phyloP scores from a whole-genome alignment of 2,113 vertebrate genomes.

The Meriones unguiculatus region DNA sequence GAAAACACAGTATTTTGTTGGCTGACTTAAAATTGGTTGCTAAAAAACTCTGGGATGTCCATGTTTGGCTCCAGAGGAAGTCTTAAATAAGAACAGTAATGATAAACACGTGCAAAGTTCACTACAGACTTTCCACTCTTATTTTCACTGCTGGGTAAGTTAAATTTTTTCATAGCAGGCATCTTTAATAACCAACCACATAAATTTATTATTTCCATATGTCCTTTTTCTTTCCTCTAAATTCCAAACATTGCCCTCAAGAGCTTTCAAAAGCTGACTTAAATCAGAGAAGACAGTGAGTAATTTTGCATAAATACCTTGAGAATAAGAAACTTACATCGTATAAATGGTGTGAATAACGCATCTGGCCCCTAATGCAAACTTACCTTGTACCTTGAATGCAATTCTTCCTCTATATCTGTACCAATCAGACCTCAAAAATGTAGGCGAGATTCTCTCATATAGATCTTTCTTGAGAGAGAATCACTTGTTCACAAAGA shows the following conservation, averaged over 20 bases:
- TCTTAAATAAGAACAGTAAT: slow-evolving; percentile 61
- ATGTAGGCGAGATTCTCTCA: background rate
- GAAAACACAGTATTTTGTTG: background rate
- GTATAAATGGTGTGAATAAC: slow-evolving; percentile 64
- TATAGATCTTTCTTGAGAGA: background rate
- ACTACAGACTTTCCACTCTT: background rate
- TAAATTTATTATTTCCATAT: slow-evolving; percentile 79
- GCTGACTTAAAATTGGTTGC: background rate
- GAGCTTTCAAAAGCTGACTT: slow-evolving; percentile 67
- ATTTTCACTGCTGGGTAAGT: slow-evolving; percentile 6
- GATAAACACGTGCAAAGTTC: slow-evolving; percentile 57
- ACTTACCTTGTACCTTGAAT: slow-evolving; percentile 29
- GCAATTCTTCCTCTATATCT: slow-evolving; percentile 18
- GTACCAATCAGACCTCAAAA: slow-evolving; percentile 5
- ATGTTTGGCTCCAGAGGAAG: slow-evolving; percentile 43
- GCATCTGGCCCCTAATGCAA: slow-evolving; percentile 35
- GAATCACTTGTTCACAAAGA: background rate
- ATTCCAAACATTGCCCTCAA: slow-evolving; percentile 69
- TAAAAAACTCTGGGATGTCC: background rate
- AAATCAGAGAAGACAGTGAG: slow-evolving; percentile 62
- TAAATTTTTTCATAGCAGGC: slow-evolving; percentile 56
- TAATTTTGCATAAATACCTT: slow-evolving; percentile 54
- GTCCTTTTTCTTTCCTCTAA: slow-evolving; percentile 39
- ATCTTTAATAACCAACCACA: slow-evolving; percentile 65
- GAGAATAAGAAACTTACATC: slow-evolving; percentile 34